phyloP scores from a whole-genome alignment of 1,140 invertebrate genomes.

The Tetramorium alpestre region DNA sequence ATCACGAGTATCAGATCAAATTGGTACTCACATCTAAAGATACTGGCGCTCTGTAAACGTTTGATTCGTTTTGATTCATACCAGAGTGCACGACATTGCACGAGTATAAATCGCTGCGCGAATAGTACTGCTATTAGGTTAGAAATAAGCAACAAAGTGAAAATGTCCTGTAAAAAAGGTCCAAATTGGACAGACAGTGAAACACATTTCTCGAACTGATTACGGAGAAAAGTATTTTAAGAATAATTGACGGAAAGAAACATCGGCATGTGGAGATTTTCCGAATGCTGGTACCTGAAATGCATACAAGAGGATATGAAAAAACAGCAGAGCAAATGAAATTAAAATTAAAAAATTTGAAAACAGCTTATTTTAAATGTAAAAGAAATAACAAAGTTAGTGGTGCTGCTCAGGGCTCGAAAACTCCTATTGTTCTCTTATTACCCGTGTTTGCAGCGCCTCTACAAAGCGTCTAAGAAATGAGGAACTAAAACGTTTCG shows the following conservation, averaged over 20 bases:
- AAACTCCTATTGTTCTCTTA: too few relatives aligned
- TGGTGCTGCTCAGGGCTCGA: too few relatives aligned
- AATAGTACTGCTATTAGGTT: too few relatives aligned
- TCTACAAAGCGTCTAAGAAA: too few relatives aligned
- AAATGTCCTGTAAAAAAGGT: background rate
- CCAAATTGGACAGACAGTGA: background rate
- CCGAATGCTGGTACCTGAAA: background rate
- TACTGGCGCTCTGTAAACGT: too few relatives aligned
- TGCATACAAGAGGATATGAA: background rate
- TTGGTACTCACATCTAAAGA: too few relatives aligned
- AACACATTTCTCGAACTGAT: background rate
- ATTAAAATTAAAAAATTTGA: conserved; percentile 37
- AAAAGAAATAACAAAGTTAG: conserved; percentile 12
- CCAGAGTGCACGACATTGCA: too few relatives aligned
- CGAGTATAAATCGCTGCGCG: too few relatives aligned
- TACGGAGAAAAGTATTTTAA: background rate
- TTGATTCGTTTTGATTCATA: too few relatives aligned
- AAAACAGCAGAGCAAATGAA: conserved; percentile 7
- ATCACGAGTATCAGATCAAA: too few relatives aligned
- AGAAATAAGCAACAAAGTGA: background rate
- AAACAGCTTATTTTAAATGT: conserved; percentile 7
- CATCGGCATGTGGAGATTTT: background rate
- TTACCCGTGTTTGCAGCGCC: too few relatives aligned
- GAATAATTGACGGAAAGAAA: conserved; percentile 11
- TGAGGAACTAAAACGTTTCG: too few relatives aligned